A percentile compares a stretch with the other conserved stretches of the same genome.
Conservation (phyloP, 2,888 invertebrate genomes). For the Yponomeuta cagnagella region DNA sequence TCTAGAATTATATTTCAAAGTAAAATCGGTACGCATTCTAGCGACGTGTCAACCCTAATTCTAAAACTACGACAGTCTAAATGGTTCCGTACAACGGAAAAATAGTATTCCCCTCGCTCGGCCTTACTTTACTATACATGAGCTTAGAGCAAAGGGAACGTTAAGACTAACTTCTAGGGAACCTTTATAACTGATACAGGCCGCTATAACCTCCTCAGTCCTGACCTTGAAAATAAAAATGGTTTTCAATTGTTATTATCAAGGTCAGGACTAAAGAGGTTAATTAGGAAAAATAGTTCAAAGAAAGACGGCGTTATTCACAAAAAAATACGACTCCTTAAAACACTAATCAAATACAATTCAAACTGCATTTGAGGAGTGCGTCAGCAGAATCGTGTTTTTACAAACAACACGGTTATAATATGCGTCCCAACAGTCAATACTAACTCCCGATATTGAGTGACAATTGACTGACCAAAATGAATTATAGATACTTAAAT, state of each 20-base stretch:
- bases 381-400: no score
- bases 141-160: constrained; percentile 49
- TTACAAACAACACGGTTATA: background rate
- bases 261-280: background rate
- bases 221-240: no score
- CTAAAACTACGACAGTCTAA: constrained; percentile 71
- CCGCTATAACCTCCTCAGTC: constrained; percentile 29
- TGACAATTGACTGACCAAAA: constrained; percentile 19
- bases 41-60: constrained; percentile 50
- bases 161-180: constrained; percentile 41
- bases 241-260: no score
- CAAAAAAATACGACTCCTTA: no score
- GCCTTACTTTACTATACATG: constrained; percentile 55
- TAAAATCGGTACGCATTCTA: constrained; percentile 53
- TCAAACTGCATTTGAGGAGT: no score
- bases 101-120: constrained; percentile 55
- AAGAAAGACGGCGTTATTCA: constrained; percentile 13
- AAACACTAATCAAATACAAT: no score
- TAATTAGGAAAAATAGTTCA: constrained; percentile 20
- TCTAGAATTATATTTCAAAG: constrained; percentile 22
- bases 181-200: constrained; percentile 59
- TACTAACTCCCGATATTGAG: constrained; percentile 24
- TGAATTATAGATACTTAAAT: background rate
- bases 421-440: constrained; percentile 12
- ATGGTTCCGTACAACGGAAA: constrained; percentile 74